Base-by-base conservation (phyloP, 2,113 vertebrate genomes). In the Barbus barbus region DNA sequence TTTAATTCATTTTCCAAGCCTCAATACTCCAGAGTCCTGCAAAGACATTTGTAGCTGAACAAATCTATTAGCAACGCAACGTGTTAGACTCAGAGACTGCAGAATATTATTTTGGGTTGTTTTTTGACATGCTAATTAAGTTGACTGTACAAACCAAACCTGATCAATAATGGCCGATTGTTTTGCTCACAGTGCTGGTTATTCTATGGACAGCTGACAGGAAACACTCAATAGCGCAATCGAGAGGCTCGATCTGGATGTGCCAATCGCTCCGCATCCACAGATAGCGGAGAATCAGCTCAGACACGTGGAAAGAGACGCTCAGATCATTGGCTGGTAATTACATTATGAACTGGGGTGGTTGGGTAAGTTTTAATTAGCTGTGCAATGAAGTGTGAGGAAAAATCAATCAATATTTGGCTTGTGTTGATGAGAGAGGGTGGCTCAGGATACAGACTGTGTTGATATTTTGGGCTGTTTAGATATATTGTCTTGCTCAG, bases 301-400 rank as follows among this genome's bases (percentile, higher is more conserved):
- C 22, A 24, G 9, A 73, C 44, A 31, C 36, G 31, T 9, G 5
- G 63, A 67, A 22, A 61, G n/a, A 20, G 38, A 67, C 16, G 12
- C 84, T 82, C 83, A 67, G 83, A 90, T 88, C 88, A 81, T 86
- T 90, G 87, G 72, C 83, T 90, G 91, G 82, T 92, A 92, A 93
- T 93, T 90, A 92, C 90, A 90, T 86, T 33, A 83, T 87, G 82
- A 82, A 81, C 81, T 75, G 28, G 67, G 65, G 65, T 86, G 86
- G 83, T 44, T 51, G 86, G 76, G 76, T 88, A 84, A 83, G 85
- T 89, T 89, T 90, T 93, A 93, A 94, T 93, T 93, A 93, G 89
- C 88, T 90, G 77, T 91, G 84, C 85, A 56, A 77, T 26, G 58
- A 73, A n/a, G 77, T 73, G 74, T n/a, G 53, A 58, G 86, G 86